phyloP scores from a whole-genome alignment of 1,140 invertebrate genomes.

The Bombus terrestris region DNA sequence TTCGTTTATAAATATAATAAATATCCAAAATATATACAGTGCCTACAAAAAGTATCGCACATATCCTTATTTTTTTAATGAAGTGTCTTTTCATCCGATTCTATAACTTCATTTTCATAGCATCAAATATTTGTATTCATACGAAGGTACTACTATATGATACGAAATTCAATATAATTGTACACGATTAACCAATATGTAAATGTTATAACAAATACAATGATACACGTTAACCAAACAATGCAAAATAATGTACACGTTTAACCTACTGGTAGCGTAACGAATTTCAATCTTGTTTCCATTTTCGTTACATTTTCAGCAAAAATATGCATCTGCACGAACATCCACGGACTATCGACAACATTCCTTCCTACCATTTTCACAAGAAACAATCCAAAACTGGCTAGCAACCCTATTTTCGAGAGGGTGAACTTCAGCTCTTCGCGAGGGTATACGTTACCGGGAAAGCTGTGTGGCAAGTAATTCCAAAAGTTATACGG shows the following conservation, averaged over 20 bases:
- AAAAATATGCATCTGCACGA: neutral
- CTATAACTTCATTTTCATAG: too few relatives aligned
- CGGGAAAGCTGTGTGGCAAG: neutral
- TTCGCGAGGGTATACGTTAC: too few relatives aligned
- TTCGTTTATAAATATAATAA: too few relatives aligned
- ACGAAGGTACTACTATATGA: too few relatives aligned
- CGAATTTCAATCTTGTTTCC: neutral
- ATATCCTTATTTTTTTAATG: too few relatives aligned
- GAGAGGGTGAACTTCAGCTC: neutral
- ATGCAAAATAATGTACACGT: neutral
- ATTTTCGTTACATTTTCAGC: neutral
- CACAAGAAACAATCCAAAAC: neutral
- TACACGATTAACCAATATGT: too few relatives aligned
- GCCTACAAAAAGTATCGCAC: too few relatives aligned
- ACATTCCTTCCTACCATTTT: neutral
- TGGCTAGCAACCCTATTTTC: neutral
- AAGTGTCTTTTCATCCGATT: too few relatives aligned
- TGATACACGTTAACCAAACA: neutral
- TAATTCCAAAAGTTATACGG: neutral
- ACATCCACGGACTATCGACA: neutral
- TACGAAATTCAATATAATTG: too few relatives aligned
- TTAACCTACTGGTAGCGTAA: neutral
- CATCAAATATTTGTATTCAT: too few relatives aligned
- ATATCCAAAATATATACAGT: too few relatives aligned
- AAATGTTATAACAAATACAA: too few relatives aligned